phyloP scores from a whole-genome alignment of 2,888 invertebrate genomes.

The Phlogophora meticulosa region DNA sequence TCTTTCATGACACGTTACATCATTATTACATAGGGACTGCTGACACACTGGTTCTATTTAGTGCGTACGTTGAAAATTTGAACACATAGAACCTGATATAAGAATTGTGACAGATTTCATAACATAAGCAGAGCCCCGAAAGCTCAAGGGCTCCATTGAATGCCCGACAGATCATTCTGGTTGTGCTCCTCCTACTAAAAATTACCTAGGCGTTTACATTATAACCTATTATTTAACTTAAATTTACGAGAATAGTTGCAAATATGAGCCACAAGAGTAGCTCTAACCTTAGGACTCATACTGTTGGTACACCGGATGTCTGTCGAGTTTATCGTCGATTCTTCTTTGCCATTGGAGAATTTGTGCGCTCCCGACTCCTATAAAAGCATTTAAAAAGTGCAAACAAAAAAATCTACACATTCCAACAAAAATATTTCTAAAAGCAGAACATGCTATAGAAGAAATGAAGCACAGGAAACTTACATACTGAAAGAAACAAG shows the following conservation, averaged over 20 bases:
- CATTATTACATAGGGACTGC: background rate
- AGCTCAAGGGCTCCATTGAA: slow-evolving; percentile 39
- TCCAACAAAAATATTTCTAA: slow-evolving; percentile 22
- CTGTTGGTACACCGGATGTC: slow-evolving; percentile 57
- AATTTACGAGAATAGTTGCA: slow-evolving; percentile 38
- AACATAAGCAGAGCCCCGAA: slow-evolving; percentile 37
- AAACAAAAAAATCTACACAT: slow-evolving; percentile 30
- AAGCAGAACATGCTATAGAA: slow-evolving; percentile 25
- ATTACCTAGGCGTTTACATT: background rate
- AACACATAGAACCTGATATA: slow-evolving; percentile 6
- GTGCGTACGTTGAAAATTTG: background rate
- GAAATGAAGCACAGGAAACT: slow-evolving; percentile 16
- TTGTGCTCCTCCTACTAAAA: no score
- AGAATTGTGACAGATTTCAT: background rate
- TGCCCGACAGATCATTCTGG: slow-evolving; percentile 14
- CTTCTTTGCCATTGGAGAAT: slow-evolving; percentile 36
- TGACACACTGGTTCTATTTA: background rate
- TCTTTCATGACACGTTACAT: background rate
- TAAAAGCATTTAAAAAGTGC: slow-evolving; percentile 53
- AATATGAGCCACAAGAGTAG: slow-evolving; percentile 42
- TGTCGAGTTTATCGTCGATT: slow-evolving; percentile 49
- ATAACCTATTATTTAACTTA: slow-evolving; percentile 40
- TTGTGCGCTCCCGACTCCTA: slow-evolving; percentile 46
- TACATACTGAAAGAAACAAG: slow-evolving; percentile 27
- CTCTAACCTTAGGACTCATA: slow-evolving; percentile 61